Evolutionary conservation across 92 coral and sea anemone species (phyloP).

Genomic region (Pocillopora grandis): DNA sequence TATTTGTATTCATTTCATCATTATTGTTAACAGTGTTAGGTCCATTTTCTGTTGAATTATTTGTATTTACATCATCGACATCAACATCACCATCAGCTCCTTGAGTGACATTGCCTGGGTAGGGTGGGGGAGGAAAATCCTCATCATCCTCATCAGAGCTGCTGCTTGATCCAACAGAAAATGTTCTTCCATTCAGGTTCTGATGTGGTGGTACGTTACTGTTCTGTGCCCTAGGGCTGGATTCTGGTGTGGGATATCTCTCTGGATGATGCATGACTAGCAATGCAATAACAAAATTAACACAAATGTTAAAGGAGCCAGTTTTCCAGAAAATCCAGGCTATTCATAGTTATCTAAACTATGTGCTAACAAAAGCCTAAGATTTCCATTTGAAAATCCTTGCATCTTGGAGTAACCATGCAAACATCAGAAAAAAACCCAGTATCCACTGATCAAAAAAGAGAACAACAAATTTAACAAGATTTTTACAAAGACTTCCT

Average conservation of each 20-base stretch:
- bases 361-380: no score
- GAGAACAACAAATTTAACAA: no score
- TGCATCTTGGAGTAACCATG: no score
- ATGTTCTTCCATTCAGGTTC: neutral
- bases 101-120: conserved; percentile 37
- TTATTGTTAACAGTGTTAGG: neutral
- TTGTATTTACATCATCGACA: neutral
- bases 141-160: conserved; percentile 43
- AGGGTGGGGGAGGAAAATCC: conserved; percentile 58
- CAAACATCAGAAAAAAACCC: no score
- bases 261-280: conserved; percentile 82
- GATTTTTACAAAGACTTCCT: no score
- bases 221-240: conserved; percentile 28
- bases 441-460: no score
- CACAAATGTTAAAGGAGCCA: neutral
- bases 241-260: conserved; percentile 66
- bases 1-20: neutral
- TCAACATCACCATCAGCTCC: neutral
- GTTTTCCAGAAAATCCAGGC: neutral
- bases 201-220: neutral
- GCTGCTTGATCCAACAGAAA: conserved; percentile 15
- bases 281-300: neutral
- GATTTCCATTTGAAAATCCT: no score
- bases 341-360: no score
- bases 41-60: neutral